Percentiles rank a stretch among this genome's conserved stretches.
Conservation (phyloP, 2,797 vertebrate genomes). For the Euphonia xanthogaster region DNA sequence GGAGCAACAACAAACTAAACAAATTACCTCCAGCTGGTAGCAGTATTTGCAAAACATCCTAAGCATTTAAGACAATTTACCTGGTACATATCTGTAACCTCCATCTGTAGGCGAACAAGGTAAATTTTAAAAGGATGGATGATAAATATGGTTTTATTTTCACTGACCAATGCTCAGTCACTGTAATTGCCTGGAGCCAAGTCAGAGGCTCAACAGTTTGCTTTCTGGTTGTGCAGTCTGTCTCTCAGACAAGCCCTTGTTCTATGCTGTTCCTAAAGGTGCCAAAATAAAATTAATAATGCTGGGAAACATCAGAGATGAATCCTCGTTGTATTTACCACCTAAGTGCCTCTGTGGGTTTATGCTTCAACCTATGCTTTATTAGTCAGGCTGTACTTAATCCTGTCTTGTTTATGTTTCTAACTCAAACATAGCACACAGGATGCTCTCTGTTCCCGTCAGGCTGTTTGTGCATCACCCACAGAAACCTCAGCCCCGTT, state of each 20-base stretch:
- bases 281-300: not conserved
- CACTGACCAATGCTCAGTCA: not conserved
- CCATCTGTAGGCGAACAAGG: not conserved
- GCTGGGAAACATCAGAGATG: not conserved
- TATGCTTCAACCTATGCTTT: not conserved
- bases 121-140: not conserved
- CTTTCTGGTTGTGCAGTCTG: not conserved
- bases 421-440: not conserved
- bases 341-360: not conserved
- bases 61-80: not conserved
- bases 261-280: not conserved
- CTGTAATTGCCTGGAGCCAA: not conserved
- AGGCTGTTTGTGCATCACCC: not conserved
- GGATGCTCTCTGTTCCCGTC: accelerated
- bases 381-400: not conserved
- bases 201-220: not conserved
- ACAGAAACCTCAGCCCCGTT: not conserved
- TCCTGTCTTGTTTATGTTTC: not conserved
- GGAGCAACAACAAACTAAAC: not conserved
- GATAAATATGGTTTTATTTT: not conserved
- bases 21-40: not conserved
- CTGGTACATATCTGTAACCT: not conserved
- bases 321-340: not conserved
- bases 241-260: not conserved
- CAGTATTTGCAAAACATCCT: not conserved